Conservation (phyloP, 2,113 vertebrate species). For the Podiceps cristatus region DNA sequence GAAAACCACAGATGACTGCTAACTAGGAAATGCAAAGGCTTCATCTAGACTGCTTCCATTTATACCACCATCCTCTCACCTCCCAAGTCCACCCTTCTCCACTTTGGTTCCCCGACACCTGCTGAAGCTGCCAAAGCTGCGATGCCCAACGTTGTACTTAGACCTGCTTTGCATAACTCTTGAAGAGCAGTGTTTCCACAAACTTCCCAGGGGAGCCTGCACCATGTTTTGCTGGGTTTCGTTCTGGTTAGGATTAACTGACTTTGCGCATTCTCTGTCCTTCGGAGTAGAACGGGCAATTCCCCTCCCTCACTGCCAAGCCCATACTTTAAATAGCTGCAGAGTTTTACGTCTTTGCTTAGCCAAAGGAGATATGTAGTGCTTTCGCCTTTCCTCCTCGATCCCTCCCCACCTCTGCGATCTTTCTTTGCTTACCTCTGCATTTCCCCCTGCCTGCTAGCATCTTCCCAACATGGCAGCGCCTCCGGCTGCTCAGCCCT, state of each 20-base stretch:
- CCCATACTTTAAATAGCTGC: neutral
- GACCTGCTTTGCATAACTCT: neutral
- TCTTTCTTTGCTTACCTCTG: neutral
- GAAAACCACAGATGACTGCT: accelerated
- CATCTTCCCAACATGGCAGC: accelerated
- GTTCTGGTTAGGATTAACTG: neutral
- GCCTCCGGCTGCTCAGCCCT: neutral
- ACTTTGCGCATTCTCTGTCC: neutral
- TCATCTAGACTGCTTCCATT: neutral
- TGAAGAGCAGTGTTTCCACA: neutral
- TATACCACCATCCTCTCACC: neutral
- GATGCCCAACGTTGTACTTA: accelerated
- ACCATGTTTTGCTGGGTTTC: neutral
- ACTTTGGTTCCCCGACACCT: neutral
- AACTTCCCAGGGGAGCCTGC: neutral
- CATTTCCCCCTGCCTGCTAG: neutral
- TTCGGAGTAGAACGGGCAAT: accelerated
- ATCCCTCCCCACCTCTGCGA: neutral
- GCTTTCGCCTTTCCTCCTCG: accelerated
- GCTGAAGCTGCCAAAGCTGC: neutral
- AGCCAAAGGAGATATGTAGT: accelerated
- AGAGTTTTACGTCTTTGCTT: neutral
- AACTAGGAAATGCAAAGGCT: neutral
- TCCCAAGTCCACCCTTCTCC: neutral
- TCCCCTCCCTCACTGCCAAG: neutral